These are phyloP conservation scores for Stegostoma tigrinum DNA, from an alignment of 2,113 vertebrate species.

Conservation along the genomic window DNA sequence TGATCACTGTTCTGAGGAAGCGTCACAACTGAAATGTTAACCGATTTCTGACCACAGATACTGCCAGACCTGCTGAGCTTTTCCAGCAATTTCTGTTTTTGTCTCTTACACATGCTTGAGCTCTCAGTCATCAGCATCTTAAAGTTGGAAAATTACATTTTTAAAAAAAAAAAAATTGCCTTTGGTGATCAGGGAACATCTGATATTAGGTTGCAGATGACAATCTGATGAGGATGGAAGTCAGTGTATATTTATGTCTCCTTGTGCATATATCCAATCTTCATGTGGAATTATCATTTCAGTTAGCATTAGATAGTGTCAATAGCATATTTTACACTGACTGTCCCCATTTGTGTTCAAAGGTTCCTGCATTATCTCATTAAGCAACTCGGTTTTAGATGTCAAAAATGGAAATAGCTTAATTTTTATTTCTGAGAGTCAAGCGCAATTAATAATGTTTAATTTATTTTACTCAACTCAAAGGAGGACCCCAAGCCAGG, in stretches of 20 bases:
- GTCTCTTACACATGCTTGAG: too few relatives aligned
- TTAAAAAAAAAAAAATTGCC: not conserved
- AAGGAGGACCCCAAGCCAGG: not conserved
- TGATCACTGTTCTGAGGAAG: not conserved
- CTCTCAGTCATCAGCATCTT: not conserved
- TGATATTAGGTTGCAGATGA: not conserved
- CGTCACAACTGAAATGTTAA: too few relatives aligned
- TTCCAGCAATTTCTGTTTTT: too few relatives aligned
- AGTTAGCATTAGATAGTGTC: not conserved
- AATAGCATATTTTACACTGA: not conserved
- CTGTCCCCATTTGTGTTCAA: not conserved
- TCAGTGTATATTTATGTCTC: not conserved
- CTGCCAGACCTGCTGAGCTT: too few relatives aligned
- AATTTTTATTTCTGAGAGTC: not conserved
- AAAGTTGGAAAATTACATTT: not conserved
- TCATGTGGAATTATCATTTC: not conserved
- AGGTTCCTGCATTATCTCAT: not conserved
- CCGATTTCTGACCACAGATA: too few relatives aligned
- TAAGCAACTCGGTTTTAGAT: not conserved
- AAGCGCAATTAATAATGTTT: not conserved
- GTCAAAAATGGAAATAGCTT: not conserved
- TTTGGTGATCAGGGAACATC: not conserved
- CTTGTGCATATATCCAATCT: not conserved
- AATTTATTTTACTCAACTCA: not conserved
- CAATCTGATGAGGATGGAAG: not conserved